Conservation (phyloP, 2,797 vertebrate species). For the Lophotriccus pileatus region DNA sequence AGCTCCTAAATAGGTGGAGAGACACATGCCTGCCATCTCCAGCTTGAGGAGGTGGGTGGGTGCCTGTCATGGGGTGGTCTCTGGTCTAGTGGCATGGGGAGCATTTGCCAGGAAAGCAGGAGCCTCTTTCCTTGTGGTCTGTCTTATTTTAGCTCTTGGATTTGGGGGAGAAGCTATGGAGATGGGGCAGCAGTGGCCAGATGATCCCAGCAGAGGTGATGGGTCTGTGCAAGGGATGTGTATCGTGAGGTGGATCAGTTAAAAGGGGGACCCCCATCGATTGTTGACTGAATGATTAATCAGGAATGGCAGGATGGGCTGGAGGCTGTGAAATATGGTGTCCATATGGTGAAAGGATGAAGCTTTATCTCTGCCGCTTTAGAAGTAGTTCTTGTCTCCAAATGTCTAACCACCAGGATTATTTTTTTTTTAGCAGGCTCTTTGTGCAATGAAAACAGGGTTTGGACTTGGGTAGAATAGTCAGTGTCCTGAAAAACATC, state of each 20-base stretch:
- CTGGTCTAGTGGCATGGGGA: not conserved
- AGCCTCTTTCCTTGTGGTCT: not conserved
- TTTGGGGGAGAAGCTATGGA: not conserved
- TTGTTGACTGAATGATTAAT: not conserved
- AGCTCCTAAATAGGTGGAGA: not conserved
- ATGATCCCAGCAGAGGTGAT: not conserved
- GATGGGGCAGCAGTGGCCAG: fast-evolving
- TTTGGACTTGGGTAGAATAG: not conserved
- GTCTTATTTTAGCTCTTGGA: not conserved
- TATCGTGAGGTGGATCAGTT: fast-evolving
- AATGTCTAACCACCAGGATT: not conserved
- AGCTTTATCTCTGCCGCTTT: not conserved
- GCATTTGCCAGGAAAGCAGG: not conserved
- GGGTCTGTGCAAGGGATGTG: not conserved
- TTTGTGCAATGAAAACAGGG: not conserved
- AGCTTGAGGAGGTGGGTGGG: not conserved
- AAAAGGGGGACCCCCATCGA: fast-evolving
- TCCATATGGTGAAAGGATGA: not conserved
- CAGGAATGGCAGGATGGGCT: not conserved
- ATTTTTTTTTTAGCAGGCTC: not conserved
- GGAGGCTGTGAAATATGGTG: not conserved
- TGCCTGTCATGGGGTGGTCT: not conserved
- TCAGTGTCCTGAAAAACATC: not conserved
- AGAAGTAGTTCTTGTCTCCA: not conserved
- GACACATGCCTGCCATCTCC: not conserved